Percentiles rank a stretch among this genome's conserved stretches.
phyloP scores from a whole-genome alignment of 2,888 invertebrate species.

The Parnassius orleans region DNA sequence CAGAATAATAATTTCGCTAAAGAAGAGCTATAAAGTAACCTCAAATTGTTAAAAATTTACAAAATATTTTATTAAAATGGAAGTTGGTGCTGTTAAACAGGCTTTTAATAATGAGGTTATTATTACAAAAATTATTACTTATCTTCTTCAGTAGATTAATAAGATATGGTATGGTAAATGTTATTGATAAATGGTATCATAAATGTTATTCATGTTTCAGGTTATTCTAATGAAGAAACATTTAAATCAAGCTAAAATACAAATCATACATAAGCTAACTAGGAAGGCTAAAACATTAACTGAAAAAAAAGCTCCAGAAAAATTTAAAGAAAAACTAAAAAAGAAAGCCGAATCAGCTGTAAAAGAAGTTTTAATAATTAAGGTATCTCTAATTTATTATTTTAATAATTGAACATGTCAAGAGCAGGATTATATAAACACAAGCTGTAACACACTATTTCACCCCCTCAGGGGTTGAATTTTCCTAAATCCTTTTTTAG shows the following conservation, averaged over 20 bases:
- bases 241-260: conserved; percentile 67
- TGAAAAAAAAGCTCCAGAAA: conserved; percentile 62
- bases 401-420: no score
- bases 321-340: conserved; percentile 58
- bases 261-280: conserved; percentile 69
- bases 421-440: no score
- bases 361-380: conserved; percentile 67
- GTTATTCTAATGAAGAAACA: conserved; percentile 66
- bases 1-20: no score
- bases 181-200: no score
- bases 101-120: conserved; percentile 73
- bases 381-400: conserved; percentile 45
- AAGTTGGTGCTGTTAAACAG: conserved; percentile 75
- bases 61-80: conserved; percentile 49
- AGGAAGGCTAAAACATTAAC: conserved; percentile 66
- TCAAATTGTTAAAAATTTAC: neutral
- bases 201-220: conserved; percentile 45
- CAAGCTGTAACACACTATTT: no score
- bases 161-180: no score
- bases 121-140: conserved; percentile 2
- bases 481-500: no score
- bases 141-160: neutral
- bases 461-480: no score
- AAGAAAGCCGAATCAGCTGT: conserved; percentile 67
- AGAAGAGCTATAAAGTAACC: neutral